A percentile compares a stretch with the other conserved stretches of the same genome.
These are phyloP conservation scores for Crenichthys baileyi DNA, from an alignment of 2,797 vertebrate genomes.

Conservation along the genomic window DNA sequence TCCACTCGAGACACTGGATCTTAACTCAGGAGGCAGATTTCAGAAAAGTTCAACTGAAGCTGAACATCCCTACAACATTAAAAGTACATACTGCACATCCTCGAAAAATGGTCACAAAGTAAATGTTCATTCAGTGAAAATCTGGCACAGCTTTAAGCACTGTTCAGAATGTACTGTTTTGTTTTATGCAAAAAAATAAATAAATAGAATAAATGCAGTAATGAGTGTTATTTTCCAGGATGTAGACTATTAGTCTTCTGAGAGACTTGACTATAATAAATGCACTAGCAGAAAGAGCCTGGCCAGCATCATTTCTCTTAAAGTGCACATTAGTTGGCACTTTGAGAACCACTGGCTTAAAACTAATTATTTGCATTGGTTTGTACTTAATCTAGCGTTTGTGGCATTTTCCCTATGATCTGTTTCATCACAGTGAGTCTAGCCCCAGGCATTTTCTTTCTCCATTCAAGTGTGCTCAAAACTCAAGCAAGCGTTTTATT, in stretches of 20 bases:
- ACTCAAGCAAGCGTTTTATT: slow-evolving; percentile 33
- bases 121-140: slow-evolving; percentile 5
- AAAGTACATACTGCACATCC: background rate
- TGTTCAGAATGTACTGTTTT: slow-evolving; percentile 6
- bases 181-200: background rate
- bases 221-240: slow-evolving; percentile 14
- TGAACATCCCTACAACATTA: background rate
- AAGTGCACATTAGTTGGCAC: slow-evolving; percentile 20
- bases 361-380: slow-evolving; percentile 55
- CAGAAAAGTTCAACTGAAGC: background rate
- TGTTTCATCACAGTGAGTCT: slow-evolving; percentile 45
- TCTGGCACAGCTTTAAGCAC: slow-evolving; percentile 2
- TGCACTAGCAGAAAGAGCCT: slow-evolving; percentile 12
- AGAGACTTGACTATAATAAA: slow-evolving; percentile 23
- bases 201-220: slow-evolving; percentile 17
- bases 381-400: slow-evolving; percentile 28
- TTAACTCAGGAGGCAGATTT: background rate
- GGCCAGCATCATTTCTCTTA: background rate
- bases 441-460: slow-evolving; percentile 43
- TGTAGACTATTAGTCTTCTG: slow-evolving; percentile 4
- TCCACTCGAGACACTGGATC: background rate
- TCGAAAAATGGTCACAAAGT: background rate
- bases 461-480: slow-evolving; percentile 44
- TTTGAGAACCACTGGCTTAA: slow-evolving; percentile 40
- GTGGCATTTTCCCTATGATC: slow-evolving; percentile 38